Conservation (phyloP, 2,888 invertebrate genomes). For the Cistogaster globosa region DNA sequence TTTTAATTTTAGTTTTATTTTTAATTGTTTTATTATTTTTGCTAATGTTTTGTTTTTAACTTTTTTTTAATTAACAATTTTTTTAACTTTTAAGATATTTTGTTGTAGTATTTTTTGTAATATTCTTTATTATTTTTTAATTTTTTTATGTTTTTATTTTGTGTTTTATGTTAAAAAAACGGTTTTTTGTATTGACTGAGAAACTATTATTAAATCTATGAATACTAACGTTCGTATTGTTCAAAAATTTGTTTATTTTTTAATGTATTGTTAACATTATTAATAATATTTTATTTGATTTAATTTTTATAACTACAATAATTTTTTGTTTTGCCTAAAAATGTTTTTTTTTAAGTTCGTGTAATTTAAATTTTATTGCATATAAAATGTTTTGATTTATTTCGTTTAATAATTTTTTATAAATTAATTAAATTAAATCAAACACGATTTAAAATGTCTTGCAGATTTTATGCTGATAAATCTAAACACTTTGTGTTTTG, state of each 20-base stretch:
- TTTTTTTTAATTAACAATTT: slow-evolving; percentile 57
- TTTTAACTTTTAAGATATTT: slow-evolving; percentile 37
- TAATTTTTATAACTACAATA: slow-evolving; percentile 5
- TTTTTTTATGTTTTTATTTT: slow-evolving; percentile 1
- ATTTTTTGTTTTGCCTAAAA: slow-evolving; percentile 15
- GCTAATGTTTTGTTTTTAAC: slow-evolving; percentile 31
- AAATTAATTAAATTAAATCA: too few relatives aligned
- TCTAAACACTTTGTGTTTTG: too few relatives aligned
- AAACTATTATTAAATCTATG: slow-evolving; percentile 53
- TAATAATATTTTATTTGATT: slow-evolving; percentile 11
- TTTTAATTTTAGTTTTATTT: slow-evolving; percentile 23
- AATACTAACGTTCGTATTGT: slow-evolving; percentile 47
- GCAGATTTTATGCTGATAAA: too few relatives aligned
- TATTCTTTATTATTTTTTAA: neutral
- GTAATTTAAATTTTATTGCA: neutral
- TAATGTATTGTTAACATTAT: slow-evolving; percentile 43
- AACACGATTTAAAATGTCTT: too few relatives aligned
- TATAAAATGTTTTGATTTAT: slow-evolving; percentile 24
- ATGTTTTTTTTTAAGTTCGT: neutral
- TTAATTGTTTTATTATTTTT: slow-evolving; percentile 24
- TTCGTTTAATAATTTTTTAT: too few relatives aligned
- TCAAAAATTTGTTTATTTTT: slow-evolving; percentile 58
- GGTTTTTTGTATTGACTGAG: slow-evolving; percentile 50
- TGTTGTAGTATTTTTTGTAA: slow-evolving; percentile 15
- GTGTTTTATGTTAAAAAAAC: slow-evolving; percentile 19